Conservation (phyloP, 2,113 vertebrate species). For the Dicaeum eximium region DNA sequence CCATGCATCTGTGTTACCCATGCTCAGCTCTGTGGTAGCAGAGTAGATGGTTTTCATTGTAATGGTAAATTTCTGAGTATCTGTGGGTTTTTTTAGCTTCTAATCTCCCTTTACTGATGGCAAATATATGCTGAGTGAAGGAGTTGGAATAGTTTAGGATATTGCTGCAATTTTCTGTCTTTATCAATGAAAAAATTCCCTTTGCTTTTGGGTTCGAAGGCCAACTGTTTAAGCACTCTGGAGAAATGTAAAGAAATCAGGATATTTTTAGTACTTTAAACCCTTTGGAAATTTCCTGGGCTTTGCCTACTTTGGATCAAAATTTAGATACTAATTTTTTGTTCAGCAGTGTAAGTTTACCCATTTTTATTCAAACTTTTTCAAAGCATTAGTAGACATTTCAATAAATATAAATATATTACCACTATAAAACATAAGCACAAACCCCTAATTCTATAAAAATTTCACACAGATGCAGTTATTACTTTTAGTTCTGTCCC, state of each 20-base stretch:
- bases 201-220: background rate
- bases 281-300: background rate
- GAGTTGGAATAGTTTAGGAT: background rate
- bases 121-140: background rate
- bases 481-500: background rate
- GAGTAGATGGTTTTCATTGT: background rate
- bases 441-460: background rate
- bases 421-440: background rate
- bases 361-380: background rate
- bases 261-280: background rate
- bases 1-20: background rate
- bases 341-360: background rate
- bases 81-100: background rate
- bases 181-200: background rate
- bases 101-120: background rate
- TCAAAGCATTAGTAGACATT: background rate
- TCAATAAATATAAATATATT: background rate
- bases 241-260: background rate
- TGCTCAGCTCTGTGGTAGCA: background rate
- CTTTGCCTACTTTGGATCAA: background rate
- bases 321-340: background rate
- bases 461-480: background rate
- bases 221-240: background rate
- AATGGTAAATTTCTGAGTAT: background rate
- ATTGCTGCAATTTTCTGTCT: background rate